Evolutionary conservation across 2,888 invertebrate genomes (phyloP).

Genomic region (Tachina lurida): DNA sequence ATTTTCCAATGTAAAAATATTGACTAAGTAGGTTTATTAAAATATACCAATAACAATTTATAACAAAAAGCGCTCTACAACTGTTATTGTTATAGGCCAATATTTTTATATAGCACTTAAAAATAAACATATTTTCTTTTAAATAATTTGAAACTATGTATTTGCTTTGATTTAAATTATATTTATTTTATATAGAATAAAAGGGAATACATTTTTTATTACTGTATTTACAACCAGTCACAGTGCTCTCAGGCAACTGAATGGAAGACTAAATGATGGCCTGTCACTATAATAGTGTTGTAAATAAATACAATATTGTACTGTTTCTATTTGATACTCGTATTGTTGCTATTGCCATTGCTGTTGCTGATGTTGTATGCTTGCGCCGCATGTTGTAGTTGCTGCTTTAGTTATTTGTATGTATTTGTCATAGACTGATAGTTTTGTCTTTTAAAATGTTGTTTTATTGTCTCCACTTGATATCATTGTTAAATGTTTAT

Average conservation of each 20-base stretch:
- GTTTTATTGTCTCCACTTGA: conserved; percentile 70
- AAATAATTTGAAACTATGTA: neutral
- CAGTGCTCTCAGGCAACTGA: conserved; percentile 39
- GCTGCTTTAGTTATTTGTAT: conserved; percentile 40
- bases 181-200: neutral
- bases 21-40: too few species aligned
- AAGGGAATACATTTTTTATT: conserved; percentile 8
- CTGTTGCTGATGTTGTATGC: conserved; percentile 5
- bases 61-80: too few species aligned
- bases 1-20: too few species aligned
- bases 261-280: conserved; percentile 60
- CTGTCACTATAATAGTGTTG: conserved; percentile 63
- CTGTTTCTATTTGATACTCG: conserved; percentile 35
- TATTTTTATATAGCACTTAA: too few species aligned
- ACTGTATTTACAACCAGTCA: conserved; percentile 44
- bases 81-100: too few species aligned
- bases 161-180: conserved; percentile 13
- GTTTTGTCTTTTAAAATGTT: conserved; percentile 69
- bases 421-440: conserved; percentile 64
- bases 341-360: conserved; percentile 2
- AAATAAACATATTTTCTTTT: too few species aligned
- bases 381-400: conserved; percentile 12
- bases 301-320: conserved; percentile 66
- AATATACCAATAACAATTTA: too few species aligned
- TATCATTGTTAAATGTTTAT: conserved; percentile 63